Base-by-base conservation (phyloP, 2,113 vertebrate genomes). In the Planiliza haematocheilus region DNA sequence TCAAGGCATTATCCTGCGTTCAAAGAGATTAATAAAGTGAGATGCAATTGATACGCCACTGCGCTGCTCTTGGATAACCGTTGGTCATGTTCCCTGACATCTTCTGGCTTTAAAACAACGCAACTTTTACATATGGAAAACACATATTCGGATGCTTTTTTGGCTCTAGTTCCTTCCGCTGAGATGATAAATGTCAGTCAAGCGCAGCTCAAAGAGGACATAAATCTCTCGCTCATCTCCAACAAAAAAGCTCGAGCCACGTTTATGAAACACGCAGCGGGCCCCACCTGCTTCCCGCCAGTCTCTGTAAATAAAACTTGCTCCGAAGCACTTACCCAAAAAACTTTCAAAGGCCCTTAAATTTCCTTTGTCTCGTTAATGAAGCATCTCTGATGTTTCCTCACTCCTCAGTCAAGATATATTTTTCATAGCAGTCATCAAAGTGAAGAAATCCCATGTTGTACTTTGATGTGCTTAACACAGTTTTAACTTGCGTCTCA, bases 11-110 rank as follows among this genome's bases (percentile, higher is more conserved):
- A 81, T 73, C 66, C 86, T 55, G 81, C 73, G 86, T 91, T 93
- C 89, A 90, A 89, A 91, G 88, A 88, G 89, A 94, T 92, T 88
- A 89, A 90, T 90, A 92, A 85, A 80, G 78, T 48, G 88, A 92
- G 92, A 93, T 93, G 88, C 74, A 83, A 89, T 84, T 87, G 93
- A 93, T 94, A 93, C 24, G 58, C 49, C 8, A 34, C 59, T 1
- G 51, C 20, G 53, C 69, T 51, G 72, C 74, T 84, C 77, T 49
- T 37, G 67, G 79, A 88, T 79, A 81, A 74, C 80, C 42, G 12
- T 79, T 43, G 51, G 74, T 56, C 70, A 41, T 69, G 77, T 85
- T 90, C 79, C 57, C 76, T 50, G 66, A 72, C 73, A 67, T 63
- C 59, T 48, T 38, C 36, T 57, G 70, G 53, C 52, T 67, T 65